Evolutionary conservation across 2,113 vertebrate genomes (phyloP).

Genomic region (Anas platyrhynchos): DNA sequence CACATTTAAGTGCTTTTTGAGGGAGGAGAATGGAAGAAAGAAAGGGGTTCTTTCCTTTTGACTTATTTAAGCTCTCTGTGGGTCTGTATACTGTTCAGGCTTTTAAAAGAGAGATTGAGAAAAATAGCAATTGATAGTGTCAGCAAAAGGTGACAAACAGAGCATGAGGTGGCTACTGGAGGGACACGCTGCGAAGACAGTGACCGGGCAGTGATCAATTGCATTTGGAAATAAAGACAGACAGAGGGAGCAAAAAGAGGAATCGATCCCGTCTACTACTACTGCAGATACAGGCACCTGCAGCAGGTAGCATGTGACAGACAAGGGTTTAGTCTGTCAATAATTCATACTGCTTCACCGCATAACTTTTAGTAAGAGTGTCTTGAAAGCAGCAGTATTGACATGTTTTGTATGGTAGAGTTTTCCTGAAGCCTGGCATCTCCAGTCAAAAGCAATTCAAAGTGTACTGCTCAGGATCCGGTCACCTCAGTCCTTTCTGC

Average conservation of each 20-base stretch:
- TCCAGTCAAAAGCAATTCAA: background rate
- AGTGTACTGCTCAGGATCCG: background rate
- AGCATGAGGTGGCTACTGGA: constrained; percentile 11
- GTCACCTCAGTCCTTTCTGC: background rate
- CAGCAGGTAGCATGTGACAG: constrained; percentile 28
- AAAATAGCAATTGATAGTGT: constrained; percentile 44
- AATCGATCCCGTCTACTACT: constrained; percentile 21
- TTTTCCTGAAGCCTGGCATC: constrained; percentile 12
- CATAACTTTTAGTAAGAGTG: constrained; percentile 14
- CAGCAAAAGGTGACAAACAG: constrained; percentile 51
- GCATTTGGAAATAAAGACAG: constrained; percentile 27
- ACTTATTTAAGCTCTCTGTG: background rate
- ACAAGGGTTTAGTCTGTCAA: constrained; percentile 22
- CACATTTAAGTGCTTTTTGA: background rate
- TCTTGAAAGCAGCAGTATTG: constrained; percentile 42
- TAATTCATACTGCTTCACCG: constrained; percentile 36
- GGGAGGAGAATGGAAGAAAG: background rate
- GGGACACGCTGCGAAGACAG: background rate
- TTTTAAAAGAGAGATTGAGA: constrained; percentile 29
- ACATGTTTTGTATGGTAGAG: background rate
- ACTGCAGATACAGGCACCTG: constrained; percentile 31
- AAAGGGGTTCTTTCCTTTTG: constrained; percentile 27
- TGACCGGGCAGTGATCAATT: constrained; percentile 34
- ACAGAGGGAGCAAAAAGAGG: constrained; percentile 41
- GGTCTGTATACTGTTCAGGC: constrained; percentile 10